phyloP scores from a whole-genome alignment of 2,113 vertebrate species.

The Apteryx owenii region DNA sequence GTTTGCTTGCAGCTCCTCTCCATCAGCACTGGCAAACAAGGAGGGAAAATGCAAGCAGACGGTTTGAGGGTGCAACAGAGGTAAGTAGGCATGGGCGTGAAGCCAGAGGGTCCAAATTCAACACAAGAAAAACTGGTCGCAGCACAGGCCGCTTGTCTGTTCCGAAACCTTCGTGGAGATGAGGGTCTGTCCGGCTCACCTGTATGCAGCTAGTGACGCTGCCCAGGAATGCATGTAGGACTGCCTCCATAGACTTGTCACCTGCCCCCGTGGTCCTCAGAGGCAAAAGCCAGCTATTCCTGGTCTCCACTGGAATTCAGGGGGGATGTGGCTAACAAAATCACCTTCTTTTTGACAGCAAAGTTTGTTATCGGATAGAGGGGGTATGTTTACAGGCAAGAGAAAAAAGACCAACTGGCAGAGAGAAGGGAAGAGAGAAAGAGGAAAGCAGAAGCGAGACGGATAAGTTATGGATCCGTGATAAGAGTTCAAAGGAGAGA shows the following conservation, averaged over 20 bases:
- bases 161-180: conserved; percentile 15
- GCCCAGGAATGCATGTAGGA: neutral
- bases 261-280: neutral
- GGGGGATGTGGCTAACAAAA: neutral
- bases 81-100: conserved; percentile 9
- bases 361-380: neutral
- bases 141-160: neutral
- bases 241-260: neutral
- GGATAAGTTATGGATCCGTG: neutral
- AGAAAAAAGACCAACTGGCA: neutral
- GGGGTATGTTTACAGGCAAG: neutral
- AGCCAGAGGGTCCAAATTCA: neutral
- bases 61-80: conserved; percentile 2
- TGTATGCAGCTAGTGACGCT: neutral
- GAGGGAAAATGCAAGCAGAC: neutral
- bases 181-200: conserved; percentile 12
- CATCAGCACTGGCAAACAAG: neutral
- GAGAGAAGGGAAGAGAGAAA: neutral
- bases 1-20: conserved; percentile 50
- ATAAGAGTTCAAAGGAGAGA: neutral
- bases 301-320: neutral
- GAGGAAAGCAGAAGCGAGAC: neutral
- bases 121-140: conserved; percentile 4
- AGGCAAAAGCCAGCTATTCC: neutral
- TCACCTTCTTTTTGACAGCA: neutral